Evolutionary conservation across 2,113 vertebrate species (phyloP), one percentile per base, ranked within the genome.

Genomic region (Verasper variegatus): DNA sequence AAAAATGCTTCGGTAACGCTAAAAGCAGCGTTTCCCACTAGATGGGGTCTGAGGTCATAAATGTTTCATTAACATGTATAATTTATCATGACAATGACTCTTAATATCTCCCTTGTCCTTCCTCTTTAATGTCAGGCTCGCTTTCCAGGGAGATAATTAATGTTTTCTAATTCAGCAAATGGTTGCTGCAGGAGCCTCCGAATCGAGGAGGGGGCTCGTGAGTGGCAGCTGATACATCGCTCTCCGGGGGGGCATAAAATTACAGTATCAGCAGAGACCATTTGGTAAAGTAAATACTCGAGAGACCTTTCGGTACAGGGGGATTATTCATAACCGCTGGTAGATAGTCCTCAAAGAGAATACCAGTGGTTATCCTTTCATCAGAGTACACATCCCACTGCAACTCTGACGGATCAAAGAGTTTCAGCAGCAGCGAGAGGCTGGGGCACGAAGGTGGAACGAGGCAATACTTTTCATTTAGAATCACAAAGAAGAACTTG

Each of bases 51-150:
- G 56, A 66, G 68, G 68, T 88, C 77, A 91, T 91, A 52, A 91
- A 91, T 85, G 80, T 88, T 92, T 89, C 68, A 92, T 85, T 86
- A 85, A 88, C 64, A 87, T 85, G 83, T 82, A 87, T 91, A 89
- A 90, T 89, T 90, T 35, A 90, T 88, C 47, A 75, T 35, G 69
- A 86, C 84, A 89, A 86, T 68, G 51, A 78, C 72, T 77, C 67
- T 37, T 90, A 81, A 90, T 90, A 83, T 80, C 71, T 87, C 57
- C 64, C 51, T 63, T 79, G 66, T 63, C 60, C 62, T 74, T 64
- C 23, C 27, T 78, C 72, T 80, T 80, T 83, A 75, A 83, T 60
- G 82, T 78, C 84, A 74, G 55, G n/a, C 68, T 55, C 9, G 71
- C 74, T 83, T 80, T 88, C 86, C 56, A 40, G 75, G 42, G 81